A percentile compares a stretch with the other conserved stretches of the same genome.
phyloP scores from a whole-genome alignment of 2,888 invertebrate species.

The Ernsta delagoae region DNA sequence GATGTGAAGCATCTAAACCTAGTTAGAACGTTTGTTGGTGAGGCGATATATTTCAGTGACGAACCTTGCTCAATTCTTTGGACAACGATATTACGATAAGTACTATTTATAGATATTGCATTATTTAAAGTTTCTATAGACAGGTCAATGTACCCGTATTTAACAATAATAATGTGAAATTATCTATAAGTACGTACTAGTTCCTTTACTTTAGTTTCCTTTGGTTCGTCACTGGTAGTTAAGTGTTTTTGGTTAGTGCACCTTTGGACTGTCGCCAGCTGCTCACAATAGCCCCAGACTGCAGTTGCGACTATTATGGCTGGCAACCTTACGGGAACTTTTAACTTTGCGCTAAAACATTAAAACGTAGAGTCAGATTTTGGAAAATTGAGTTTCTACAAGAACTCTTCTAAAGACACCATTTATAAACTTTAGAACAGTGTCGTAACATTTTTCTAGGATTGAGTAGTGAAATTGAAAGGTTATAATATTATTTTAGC shows the following conservation, averaged over 20 bases:
- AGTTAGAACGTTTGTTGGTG: no score
- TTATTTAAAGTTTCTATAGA: no score
- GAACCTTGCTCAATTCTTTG: no score
- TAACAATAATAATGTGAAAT: no score
- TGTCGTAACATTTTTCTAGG: not conserved
- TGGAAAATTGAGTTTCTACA: not conserved
- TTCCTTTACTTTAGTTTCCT: not conserved
- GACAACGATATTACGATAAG: no score
- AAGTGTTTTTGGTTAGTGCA: conserved; percentile 10
- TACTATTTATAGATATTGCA: no score
- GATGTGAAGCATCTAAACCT: no score
- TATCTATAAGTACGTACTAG: not conserved
- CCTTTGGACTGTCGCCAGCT: conserved; percentile 6
- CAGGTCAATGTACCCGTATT: no score
- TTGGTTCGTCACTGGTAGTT: not conserved
- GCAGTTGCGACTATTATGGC: not conserved
- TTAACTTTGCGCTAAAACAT: not conserved
- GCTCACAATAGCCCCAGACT: not conserved
- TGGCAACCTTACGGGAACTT: conserved; percentile 2
- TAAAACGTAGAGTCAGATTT: not conserved
- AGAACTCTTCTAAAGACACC: not conserved
- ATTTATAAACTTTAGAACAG: not conserved
- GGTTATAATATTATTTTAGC: not conserved
- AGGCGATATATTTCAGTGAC: no score
- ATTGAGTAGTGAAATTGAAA: not conserved